Evolutionary conservation across 64 coral and sea anemone species (phyloP), one percentile per base, ranked within the genome.

Genomic region (Hydrozoanthus tunicans): DNA sequence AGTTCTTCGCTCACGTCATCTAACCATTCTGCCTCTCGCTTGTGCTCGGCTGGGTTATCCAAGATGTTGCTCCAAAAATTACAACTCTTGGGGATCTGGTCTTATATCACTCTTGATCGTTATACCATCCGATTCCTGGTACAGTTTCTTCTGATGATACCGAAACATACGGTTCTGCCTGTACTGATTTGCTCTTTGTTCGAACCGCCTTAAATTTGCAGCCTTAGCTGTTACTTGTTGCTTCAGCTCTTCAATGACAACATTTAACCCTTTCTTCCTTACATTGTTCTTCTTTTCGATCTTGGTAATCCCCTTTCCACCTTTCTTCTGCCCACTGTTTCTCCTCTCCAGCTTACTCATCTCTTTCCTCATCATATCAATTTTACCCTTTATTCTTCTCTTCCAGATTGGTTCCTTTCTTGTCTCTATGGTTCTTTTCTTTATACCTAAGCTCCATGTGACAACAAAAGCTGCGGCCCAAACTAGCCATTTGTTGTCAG

Each of bases 201-300:
- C 89, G 9, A 86, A 94, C 43, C 89, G 79, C 5, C 58, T 94
- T 2, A 83, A 15, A 77, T 90, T 94, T 56, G 78, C 86, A 81
- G 64, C 70, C 53, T 84, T 73, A 4, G 86, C 93, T 67, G 63
- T 66, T 72, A 91, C 52, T 67, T 71, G 69, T 70, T 94, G 73
- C 60, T 91, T 94, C 57, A 86, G 57, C 43, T 91, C 89, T 79
- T 93, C 92, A 7, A 94, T 83, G 58, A 91, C 93, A 24, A 91
- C 81, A 52, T 79, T 84, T 59, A 79, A 15, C 10, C 60, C 80
- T 91, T 94, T 91, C 58, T 86, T 83, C 25, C 68, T 77, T 26
- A 94, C 79, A 72, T 84, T 78, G 52, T 86, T 80, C 56, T 91
- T 94, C 64, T 70, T 85, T 56, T 80, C 61, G 1, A 93, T 57